A percentile compares a stretch with the other conserved stretches of the same genome.
phyloP scores from a whole-genome alignment of 1,140 invertebrate species.

The Coenobita brevimanus region DNA sequence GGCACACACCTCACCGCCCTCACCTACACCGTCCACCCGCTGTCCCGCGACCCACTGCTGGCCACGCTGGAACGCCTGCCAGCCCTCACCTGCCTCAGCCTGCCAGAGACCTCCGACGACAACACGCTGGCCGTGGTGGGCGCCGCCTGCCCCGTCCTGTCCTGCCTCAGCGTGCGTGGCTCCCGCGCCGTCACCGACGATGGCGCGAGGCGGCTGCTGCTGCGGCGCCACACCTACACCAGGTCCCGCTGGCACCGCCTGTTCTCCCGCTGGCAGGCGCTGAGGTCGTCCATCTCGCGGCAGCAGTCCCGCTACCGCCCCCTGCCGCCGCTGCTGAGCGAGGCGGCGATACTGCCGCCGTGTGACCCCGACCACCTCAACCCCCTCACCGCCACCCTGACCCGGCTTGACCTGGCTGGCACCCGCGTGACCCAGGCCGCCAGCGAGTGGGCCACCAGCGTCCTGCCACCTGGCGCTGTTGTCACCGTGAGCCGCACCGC shows the following conservation, averaged over 20 bases:
- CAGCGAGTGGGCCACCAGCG: constrained; percentile 28
- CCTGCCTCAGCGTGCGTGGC: constrained; percentile 44
- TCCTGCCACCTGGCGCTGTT: constrained; percentile 3
- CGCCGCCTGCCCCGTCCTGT: constrained; percentile 32
- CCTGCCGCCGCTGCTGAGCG: constrained; percentile 20
- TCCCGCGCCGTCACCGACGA: constrained; percentile 53
- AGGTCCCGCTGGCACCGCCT: constrained; percentile 46
- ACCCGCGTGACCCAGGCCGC: constrained; percentile 25
- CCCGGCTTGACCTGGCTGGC: constrained; percentile 41
- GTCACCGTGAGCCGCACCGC: constrained; percentile 11
- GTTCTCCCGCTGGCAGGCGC: constrained; percentile 35
- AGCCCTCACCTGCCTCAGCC: constrained; percentile 35
- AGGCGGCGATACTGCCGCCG: constrained; percentile 32
- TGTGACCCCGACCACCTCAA: constrained; percentile 51
- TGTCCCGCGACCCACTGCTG: constrained; percentile 42
- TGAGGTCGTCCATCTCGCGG: constrained; percentile 15
- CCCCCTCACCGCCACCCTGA: constrained; percentile 40
- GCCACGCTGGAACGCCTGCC: constrained; percentile 33
- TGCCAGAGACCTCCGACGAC: constrained; percentile 46
- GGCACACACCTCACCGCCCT: constrained; percentile 40
- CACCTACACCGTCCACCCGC: constrained; percentile 50
- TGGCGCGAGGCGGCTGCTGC: constrained; percentile 34
- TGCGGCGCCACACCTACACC: constrained; percentile 42
- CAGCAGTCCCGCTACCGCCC: constrained; percentile 50
- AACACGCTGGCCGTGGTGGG: constrained; percentile 50